These are phyloP conservation scores for Actenoides hombroni DNA, from an alignment of 2,113 vertebrate species.

Conservation along the genomic window DNA sequence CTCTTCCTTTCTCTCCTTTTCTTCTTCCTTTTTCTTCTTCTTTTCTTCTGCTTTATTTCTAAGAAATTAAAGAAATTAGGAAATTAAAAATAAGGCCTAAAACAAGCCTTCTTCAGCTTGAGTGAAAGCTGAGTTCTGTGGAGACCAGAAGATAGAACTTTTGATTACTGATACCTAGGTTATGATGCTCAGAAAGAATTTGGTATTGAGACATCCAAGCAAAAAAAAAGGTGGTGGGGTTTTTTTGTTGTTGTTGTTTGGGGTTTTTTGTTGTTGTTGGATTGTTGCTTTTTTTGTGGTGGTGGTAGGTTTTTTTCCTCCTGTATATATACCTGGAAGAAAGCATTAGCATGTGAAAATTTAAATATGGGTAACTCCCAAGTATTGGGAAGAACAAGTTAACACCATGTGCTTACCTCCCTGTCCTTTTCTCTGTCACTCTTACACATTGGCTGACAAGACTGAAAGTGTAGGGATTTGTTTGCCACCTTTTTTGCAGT, in stretches of 20 bases:
- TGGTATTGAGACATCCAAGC: background rate
- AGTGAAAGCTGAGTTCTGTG: background rate
- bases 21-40: too few relatives aligned
- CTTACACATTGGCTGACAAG: background rate
- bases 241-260: background rate
- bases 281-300: too few relatives aligned
- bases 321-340: background rate
- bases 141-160: background rate
- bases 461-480: background rate
- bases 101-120: background rate
- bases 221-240: background rate
- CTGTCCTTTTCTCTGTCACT: background rate
- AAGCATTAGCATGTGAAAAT: background rate
- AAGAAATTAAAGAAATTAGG: too few relatives aligned
- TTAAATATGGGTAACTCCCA: background rate
- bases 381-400: background rate
- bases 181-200: background rate
- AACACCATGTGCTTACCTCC: background rate
- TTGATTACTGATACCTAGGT: background rate
- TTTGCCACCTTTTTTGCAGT: background rate
- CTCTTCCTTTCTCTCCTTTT: too few relatives aligned
- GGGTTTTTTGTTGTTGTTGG: background rate
- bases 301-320: background rate
- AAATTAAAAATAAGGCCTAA: background rate
- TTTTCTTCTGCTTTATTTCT: too few relatives aligned